Conservation (phyloP, 2,797 vertebrate genomes). For the Eulemur coronatus region DNA sequence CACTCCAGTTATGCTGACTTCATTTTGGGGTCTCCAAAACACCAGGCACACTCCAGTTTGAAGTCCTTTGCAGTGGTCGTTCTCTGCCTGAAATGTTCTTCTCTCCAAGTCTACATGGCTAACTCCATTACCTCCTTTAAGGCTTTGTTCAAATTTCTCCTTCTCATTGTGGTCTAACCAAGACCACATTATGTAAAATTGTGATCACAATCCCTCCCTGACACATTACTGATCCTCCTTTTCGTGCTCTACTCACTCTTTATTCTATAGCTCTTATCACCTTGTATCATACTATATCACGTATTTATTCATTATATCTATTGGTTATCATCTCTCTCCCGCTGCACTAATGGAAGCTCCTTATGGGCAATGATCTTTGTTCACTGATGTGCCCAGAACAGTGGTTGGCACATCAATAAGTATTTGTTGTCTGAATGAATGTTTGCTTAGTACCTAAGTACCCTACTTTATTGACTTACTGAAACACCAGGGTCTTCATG, state of each 20-base stretch:
- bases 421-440: background rate
- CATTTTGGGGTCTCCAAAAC: background rate
- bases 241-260: background rate
- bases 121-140: background rate
- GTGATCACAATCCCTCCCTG: background rate
- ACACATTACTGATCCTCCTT: background rate
- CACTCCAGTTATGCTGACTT: background rate
- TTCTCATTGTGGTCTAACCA: background rate
- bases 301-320: background rate
- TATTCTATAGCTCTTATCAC: background rate
- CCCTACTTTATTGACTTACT: background rate
- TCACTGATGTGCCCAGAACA: background rate
- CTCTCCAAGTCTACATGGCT: background rate
- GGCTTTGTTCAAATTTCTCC: background rate
- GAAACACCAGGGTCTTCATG: background rate
- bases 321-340: background rate
- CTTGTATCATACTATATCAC: background rate
- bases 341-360: background rate
- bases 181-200: background rate
- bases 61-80: background rate
- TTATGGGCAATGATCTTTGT: background rate
- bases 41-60: background rate
- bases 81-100: background rate
- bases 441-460: background rate
- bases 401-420: background rate